Conservation (phyloP, 2,888 invertebrate genomes). For the Drosophila cognata region DNA sequence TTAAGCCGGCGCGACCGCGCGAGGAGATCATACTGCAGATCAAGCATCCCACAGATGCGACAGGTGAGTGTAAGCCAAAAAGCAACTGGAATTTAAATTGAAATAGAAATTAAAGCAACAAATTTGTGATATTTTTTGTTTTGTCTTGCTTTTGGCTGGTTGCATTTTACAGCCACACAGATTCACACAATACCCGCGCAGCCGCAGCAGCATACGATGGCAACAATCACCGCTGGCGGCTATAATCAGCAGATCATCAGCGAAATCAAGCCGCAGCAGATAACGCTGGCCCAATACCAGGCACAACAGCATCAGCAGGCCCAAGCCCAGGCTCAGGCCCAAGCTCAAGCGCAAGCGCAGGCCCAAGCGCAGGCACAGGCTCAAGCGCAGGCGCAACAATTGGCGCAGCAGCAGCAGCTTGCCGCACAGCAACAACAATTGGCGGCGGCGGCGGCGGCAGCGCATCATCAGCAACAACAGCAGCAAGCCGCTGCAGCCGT, state of each 20-base stretch:
- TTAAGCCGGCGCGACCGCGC: slow-evolving; percentile 81
- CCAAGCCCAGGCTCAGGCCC: slow-evolving; percentile 64
- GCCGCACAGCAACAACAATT: slow-evolving; percentile 65
- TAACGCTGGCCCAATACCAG: slow-evolving; percentile 83
- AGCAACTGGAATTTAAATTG: background rate
- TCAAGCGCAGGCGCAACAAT: slow-evolving; percentile 76
- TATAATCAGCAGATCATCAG: slow-evolving; percentile 84
- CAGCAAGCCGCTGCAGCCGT: slow-evolving; percentile 58
- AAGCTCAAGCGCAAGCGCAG: slow-evolving; percentile 51
- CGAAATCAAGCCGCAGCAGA: slow-evolving; percentile 83
- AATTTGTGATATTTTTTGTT: background rate
- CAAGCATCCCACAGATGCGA: slow-evolving; percentile 81
- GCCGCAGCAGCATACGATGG: slow-evolving; percentile 80
- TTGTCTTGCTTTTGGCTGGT: background rate
- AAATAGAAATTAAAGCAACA: background rate
- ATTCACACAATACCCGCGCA: slow-evolving; percentile 81
- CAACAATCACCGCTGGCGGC: slow-evolving; percentile 80
- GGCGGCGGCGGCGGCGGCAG: slow-evolving; percentile 63
- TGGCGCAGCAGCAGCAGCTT: slow-evolving; percentile 63
- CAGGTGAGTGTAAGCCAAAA: slow-evolving; percentile 54
- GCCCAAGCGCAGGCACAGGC: slow-evolving; percentile 82
- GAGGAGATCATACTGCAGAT: slow-evolving; percentile 84
- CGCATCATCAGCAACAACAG: slow-evolving; percentile 74
- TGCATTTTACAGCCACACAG: slow-evolving; percentile 69
- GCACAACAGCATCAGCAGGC: slow-evolving; percentile 82